Evolutionary conservation across 2,888 invertebrate genomes (phyloP).

Genomic region (Hirtodrosophila confusa): DNA sequence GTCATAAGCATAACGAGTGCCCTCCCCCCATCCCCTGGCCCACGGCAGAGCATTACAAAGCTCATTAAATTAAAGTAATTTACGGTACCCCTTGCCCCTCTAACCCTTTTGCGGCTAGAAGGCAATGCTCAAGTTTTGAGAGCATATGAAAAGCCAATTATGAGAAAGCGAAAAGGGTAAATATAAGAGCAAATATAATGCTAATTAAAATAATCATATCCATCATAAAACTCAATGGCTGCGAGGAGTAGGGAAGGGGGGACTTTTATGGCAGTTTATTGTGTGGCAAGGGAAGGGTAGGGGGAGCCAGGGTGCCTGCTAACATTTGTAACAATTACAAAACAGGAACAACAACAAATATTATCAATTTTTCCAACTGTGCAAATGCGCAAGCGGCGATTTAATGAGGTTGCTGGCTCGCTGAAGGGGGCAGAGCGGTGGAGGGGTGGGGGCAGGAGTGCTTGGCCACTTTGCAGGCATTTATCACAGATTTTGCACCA

Average conservation of each 20-base stretch:
- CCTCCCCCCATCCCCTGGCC: constrained; percentile 9
- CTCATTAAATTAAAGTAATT: constrained; percentile 80
- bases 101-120: constrained; percentile 2
- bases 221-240: constrained; percentile 64
- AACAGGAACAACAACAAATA: constrained; percentile 51
- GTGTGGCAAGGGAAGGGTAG: constrained; percentile 8
- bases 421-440: neutral
- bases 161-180: constrained; percentile 66
- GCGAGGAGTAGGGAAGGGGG: neutral
- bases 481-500: constrained; percentile 72
- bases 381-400: constrained; percentile 32
- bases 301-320: neutral
- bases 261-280: constrained; percentile 5
- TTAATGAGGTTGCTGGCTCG: constrained; percentile 6
- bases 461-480: constrained; percentile 70
- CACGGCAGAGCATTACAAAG: constrained; percentile 53
- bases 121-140: constrained; percentile 54
- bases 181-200: constrained; percentile 74
- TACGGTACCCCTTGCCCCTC: constrained; percentile 30
- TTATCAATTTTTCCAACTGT: constrained; percentile 68
- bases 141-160: constrained; percentile 79
- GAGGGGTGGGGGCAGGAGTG: constrained; percentile 3
- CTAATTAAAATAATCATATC: constrained; percentile 80
- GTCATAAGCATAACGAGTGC: constrained; percentile 72
- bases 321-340: constrained; percentile 69